A percentile compares a stretch with the other conserved stretches of the same genome.
Evolutionary conservation across 2,113 vertebrate genomes (phyloP).

Genomic region (Colinus virginianus): DNA sequence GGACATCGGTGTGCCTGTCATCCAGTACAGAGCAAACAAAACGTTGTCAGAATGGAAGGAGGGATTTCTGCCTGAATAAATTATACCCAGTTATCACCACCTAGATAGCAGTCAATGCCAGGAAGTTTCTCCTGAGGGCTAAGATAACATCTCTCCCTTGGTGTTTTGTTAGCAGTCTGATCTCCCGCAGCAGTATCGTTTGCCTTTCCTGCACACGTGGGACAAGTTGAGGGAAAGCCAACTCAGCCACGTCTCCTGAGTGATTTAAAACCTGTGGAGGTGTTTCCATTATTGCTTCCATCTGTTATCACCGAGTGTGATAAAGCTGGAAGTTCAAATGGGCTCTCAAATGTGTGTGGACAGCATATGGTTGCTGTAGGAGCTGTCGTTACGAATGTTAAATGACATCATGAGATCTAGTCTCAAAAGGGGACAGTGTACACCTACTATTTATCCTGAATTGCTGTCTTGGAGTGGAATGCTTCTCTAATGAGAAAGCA

Average conservation of each 20-base stretch:
- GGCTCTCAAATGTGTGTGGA: neutral
- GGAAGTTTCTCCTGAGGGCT: neutral
- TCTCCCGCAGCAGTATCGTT: neutral
- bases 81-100: conserved; percentile 13
- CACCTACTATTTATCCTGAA: rapidly evolving
- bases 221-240: neutral
- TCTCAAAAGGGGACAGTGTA: neutral
- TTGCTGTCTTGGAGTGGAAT: neutral
- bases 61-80: conserved; percentile 47
- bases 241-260: neutral
- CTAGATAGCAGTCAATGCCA: neutral
- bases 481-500: too few relatives aligned
- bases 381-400: neutral
- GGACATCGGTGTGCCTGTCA: neutral
- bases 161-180: neutral
- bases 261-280: neutral
- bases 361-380: neutral
- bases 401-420: neutral
- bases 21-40: conserved; percentile 48
- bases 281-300: neutral
- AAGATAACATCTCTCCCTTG: neutral
- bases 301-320: rapidly evolving
- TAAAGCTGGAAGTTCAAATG: neutral
- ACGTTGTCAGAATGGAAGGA: neutral
- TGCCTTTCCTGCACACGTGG: neutral